phyloP scores from a whole-genome alignment of 2,888 invertebrate species.

The Norana najaformis region DNA sequence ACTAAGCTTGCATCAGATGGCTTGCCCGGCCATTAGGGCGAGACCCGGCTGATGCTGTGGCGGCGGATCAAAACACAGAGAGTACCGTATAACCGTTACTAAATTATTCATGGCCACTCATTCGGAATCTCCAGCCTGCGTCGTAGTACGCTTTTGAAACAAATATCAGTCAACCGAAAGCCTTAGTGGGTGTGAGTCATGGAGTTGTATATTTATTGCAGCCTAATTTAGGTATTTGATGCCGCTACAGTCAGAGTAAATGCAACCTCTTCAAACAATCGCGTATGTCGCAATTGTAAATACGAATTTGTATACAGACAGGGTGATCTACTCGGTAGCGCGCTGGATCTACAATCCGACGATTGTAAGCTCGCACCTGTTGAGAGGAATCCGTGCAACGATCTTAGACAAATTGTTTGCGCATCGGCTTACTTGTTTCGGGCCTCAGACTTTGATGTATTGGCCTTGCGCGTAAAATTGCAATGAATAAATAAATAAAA shows the following conservation, averaged over 20 bases:
- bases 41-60: not conserved
- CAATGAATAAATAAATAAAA: no score
- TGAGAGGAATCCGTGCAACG: not conserved
- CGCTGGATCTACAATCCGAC: no score
- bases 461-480: no score
- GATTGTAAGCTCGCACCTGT: no score
- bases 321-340: no score
- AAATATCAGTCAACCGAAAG: no score
- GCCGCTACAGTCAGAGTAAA: not conserved
- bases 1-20: no score
- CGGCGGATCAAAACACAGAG: not conserved
- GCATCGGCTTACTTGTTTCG: no score
- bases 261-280: not conserved
- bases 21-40: not conserved
- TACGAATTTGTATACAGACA: no score
- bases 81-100: not conserved
- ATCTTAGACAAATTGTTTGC: no score
- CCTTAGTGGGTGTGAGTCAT: not conserved
- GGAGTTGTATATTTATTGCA: not conserved
- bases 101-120: constrained; percentile 1
- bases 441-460: no score
- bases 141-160: not conserved
- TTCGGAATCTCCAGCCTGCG: not conserved
- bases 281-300: not conserved
- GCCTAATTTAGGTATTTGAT: not conserved